Evolutionary conservation across 2,797 vertebrate species (phyloP).

Genomic region (Sebastes miniatus): DNA sequence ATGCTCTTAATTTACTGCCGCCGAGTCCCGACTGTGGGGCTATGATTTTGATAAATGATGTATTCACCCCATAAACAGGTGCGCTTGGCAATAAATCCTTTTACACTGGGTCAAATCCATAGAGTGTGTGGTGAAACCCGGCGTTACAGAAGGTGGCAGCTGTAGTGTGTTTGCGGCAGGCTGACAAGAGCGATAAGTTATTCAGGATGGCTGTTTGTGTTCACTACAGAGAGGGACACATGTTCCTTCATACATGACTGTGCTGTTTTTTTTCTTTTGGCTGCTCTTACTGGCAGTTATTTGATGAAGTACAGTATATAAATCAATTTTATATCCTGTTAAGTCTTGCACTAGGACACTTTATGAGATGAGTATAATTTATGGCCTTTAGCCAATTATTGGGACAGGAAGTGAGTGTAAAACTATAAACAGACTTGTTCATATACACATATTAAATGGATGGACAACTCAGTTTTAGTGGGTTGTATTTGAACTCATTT

Average conservation of each 20-base stretch:
- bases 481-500: background rate
- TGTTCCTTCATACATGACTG: background rate
- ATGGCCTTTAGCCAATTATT: background rate
- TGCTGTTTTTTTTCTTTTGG: background rate
- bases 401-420: background rate
- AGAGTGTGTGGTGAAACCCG: background rate
- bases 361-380: constrained; percentile 14
- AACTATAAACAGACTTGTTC: background rate
- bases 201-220: background rate
- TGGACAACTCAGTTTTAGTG: background rate
- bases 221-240: background rate
- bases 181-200: constrained; percentile 17
- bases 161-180: background rate
- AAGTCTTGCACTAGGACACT: constrained; percentile 11
- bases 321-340: constrained; percentile 38
- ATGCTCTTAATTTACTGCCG: constrained; percentile 22
- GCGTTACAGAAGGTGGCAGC: constrained; percentile 10
- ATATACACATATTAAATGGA: background rate
- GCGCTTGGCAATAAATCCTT: constrained; percentile 35
- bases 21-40: background rate
- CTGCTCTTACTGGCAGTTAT: constrained; percentile 4
- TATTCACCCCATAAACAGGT: constrained; percentile 35
- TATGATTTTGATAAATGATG: constrained; percentile 44
- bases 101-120: constrained; percentile 28
- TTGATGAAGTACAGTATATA: constrained; percentile 16